Percentiles rank a stretch among this genome's conserved stretches.
These are phyloP conservation scores for Epizoanthus fatuus DNA, from an alignment of 92 coral and sea anemone genomes.

Conservation along the genomic window DNA sequence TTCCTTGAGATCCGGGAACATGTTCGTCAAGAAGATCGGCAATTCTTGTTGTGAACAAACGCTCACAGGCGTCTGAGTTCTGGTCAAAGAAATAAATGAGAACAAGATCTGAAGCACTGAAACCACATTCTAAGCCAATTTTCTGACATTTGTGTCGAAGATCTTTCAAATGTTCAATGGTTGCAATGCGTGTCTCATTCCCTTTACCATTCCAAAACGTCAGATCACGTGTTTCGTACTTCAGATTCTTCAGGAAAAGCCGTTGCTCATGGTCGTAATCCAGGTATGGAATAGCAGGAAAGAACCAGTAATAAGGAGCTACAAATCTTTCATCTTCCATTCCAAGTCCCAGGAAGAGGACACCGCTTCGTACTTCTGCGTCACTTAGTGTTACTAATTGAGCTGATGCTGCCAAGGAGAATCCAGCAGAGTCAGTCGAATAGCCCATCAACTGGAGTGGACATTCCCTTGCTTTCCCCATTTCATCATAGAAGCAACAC, in stretches of 20 bases:
- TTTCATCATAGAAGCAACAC: conserved; percentile 38
- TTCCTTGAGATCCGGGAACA: conserved; percentile 36
- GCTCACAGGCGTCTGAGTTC: conserved; percentile 53
- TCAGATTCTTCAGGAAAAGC: conserved; percentile 54
- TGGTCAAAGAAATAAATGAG: conserved; percentile 61
- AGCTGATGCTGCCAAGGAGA: conserved; percentile 54
- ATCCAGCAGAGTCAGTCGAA: conserved; percentile 64
- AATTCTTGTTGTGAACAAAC: conserved; percentile 49
- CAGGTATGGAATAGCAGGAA: conserved; percentile 60
- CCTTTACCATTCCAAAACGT: conserved; percentile 54
- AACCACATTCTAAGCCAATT: conserved; percentile 53
- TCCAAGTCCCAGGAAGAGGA: conserved; percentile 55
- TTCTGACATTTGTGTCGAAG: conserved; percentile 58
- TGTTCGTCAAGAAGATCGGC: conserved; percentile 54
- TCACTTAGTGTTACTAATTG: conserved; percentile 45
- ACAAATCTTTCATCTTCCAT: conserved; percentile 53
- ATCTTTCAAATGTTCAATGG: conserved; percentile 59
- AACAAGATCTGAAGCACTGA: conserved; percentile 48
- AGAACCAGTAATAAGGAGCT: conserved; percentile 64
- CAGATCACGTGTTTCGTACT: conserved; percentile 59
- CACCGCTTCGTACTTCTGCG: conserved; percentile 29
- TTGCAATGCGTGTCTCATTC: conserved; percentile 23
- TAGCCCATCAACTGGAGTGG: conserved; percentile 50
- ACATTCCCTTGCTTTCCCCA: conserved; percentile 39
- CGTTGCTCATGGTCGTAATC: conserved; percentile 71